Conservation (phyloP, 2,888 invertebrate genomes). For the Lycocerus yunnanus region DNA sequence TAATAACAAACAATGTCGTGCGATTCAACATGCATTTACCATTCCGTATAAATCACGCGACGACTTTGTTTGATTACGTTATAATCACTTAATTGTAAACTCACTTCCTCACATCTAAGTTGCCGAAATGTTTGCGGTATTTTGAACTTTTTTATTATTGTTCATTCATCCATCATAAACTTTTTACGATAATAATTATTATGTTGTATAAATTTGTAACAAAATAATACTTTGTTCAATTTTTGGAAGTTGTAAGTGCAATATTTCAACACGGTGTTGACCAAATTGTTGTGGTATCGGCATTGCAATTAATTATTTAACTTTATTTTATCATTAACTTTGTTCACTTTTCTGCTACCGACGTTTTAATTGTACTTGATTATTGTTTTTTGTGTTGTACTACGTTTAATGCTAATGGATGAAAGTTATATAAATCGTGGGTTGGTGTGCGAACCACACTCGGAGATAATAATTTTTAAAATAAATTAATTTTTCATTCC, state of each 20-base stretch:
- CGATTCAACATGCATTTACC: constrained; percentile 18
- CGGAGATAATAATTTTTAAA: neutral
- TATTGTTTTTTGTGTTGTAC: neutral
- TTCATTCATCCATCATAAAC: neutral
- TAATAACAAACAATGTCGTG: constrained; percentile 27
- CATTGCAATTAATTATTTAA: constrained; percentile 14
- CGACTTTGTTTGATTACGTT: neutral
- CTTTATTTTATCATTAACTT: constrained; percentile 1
- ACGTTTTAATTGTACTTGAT: constrained; percentile 5
- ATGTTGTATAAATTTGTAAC: neutral
- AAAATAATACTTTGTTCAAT: neutral
- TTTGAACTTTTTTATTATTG: neutral
- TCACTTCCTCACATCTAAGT: neutral
- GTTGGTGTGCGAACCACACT: neutral
- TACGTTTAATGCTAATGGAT: neutral
- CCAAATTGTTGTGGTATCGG: constrained; percentile 10
- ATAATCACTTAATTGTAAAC: neutral
- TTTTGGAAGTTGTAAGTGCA: neutral
- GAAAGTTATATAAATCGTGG: neutral
- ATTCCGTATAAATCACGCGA: constrained; percentile 12
- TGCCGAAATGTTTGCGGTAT: neutral
- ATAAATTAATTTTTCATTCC: neutral
- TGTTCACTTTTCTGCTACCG: constrained; percentile 2
- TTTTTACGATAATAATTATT: neutral
- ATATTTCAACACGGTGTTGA: constrained; percentile 10